phyloP scores from a whole-genome alignment of 2,797 vertebrate genomes.

The Eidolon dupreanum region DNA sequence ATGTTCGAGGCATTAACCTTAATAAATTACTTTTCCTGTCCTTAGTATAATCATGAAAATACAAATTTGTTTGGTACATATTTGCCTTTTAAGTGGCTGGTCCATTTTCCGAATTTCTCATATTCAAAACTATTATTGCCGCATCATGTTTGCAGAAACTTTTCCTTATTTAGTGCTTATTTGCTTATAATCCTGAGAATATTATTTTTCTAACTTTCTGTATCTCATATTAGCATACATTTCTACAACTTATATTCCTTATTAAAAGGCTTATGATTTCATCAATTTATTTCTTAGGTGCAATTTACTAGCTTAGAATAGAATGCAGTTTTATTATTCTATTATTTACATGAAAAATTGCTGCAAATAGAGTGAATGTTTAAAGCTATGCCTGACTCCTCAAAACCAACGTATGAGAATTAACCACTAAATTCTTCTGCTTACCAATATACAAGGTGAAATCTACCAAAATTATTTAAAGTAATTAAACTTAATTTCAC shows the following conservation, averaged over 20 bases:
- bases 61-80: background rate
- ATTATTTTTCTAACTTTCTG: background rate
- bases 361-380: conserved; percentile 22
- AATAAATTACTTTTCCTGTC: background rate
- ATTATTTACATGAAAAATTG: background rate
- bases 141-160: background rate
- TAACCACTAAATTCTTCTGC: background rate
- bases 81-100: background rate
- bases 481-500: background rate
- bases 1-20: background rate
- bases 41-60: background rate
- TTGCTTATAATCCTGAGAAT: background rate
- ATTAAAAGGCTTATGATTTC: background rate
- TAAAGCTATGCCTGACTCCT: conserved; percentile 37
- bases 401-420: conserved; percentile 38
- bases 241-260: background rate
- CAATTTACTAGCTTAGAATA: background rate
- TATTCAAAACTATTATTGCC: background rate
- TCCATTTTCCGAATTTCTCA: conserved; percentile 14
- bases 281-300: conserved; percentile 8
- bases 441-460: background rate
- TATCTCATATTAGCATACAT: conserved; percentile 9
- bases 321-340: background rate
- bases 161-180: background rate
- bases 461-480: background rate